Base-by-base conservation (phyloP, 2,113 vertebrate genomes). In the Poecilia latipinna region DNA sequence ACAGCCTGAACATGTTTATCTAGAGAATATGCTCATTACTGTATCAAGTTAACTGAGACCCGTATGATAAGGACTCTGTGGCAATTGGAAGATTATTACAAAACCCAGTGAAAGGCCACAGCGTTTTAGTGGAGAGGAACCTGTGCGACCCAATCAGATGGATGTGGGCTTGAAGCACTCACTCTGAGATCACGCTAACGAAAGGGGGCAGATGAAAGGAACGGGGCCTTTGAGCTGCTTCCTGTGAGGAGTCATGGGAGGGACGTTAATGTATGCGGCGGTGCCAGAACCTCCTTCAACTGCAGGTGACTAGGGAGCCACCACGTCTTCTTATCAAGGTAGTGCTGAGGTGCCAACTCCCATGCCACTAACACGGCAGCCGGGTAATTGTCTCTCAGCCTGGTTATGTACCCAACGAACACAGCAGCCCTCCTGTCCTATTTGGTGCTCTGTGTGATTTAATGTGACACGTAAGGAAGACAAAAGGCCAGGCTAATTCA, bases 401-500 rank as follows among this genome's bases (percentile, higher is more conserved):
- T 93, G 93, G 93, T 96, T 96, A 95, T 95, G 96, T 95, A 95
- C 95, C 94, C 95, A 95, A 89, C 84, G 92, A 96, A 96, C 96
- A 93, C 94, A 93, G 93, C 94, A 92, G 94, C 94, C 90, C 95
- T 94, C 94, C 82, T 90, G 87, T 91, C 88, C 90, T 83, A 82
- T 91, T 87, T 87, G 91, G 84, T 77, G 93, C 93, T 94, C 91
- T 85, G 94, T 95, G 94, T 97, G 96, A 98, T 98, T 96, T 94
- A 94, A 92, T 90, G 92, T 97, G 97, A 96, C 97, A 96, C 86
- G 90, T 95, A 93, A 93, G 93, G 93, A 94, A 97, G 97, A 98
- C 97, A 96, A 97, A 98, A 97, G 97, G 97, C 95, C 93, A 86
- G 89, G 95, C 93, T 98, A 97, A 98, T 98, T 97, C 94, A 95